Conservation (phyloP, 2,113 vertebrate species). For the Ictidomys tridecemlineatus region DNA sequence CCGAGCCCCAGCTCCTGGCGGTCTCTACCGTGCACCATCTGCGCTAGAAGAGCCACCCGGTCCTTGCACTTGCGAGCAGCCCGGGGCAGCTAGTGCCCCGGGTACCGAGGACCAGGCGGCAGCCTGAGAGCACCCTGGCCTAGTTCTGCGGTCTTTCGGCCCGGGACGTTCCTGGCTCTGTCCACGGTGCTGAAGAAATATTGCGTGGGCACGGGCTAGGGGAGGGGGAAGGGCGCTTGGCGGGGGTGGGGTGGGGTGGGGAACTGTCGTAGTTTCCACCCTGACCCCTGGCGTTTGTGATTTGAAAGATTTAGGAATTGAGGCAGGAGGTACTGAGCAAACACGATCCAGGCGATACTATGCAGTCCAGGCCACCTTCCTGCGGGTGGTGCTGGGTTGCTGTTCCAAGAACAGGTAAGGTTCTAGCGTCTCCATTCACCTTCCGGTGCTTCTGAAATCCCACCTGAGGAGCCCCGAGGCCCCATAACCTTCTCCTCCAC, state of each 20-base stretch:
- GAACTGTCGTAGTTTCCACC: background rate
- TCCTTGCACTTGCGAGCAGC: background rate
- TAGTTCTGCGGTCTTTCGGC: accelerated
- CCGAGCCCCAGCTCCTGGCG: conserved; percentile 68
- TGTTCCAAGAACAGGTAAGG: background rate
- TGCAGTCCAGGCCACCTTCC: conserved; percentile 23
- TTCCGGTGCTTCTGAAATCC: conserved; percentile 31
- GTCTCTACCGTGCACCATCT: conserved; percentile 59
- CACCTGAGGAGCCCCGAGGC: conserved; percentile 52
- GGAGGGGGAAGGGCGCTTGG: too few relatives aligned
- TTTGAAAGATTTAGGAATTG: background rate
- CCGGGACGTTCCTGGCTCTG: background rate
- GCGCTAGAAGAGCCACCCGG: background rate
- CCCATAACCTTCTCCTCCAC: background rate
- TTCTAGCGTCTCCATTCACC: background rate
- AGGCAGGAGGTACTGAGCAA: background rate
- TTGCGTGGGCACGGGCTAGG: accelerated
- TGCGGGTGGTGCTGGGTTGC: background rate
- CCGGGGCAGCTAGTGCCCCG: background rate
- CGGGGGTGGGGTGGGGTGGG: too few relatives aligned
- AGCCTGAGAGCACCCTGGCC: background rate
- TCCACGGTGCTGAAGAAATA: conserved; percentile 76
- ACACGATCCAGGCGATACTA: background rate
- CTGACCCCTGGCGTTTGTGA: background rate
- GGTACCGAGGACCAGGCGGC: background rate